Conservation (phyloP, 2,888 invertebrate genomes). For the Sinodicranocentrus sp. region DNA sequence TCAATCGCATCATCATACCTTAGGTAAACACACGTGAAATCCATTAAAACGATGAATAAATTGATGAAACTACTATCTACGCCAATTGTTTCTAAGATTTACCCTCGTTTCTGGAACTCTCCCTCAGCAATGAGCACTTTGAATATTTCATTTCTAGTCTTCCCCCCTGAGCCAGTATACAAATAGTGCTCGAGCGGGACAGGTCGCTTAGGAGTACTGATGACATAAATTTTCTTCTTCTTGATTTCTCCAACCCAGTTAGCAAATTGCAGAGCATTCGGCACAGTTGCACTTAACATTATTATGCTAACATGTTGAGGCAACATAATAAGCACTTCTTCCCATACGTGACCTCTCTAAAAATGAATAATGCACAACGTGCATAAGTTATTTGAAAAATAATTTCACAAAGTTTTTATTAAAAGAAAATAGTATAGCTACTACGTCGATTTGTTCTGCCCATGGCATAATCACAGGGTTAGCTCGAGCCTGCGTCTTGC, state of each 20-base stretch:
- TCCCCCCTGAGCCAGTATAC: conserved; percentile 89
- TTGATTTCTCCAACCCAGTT: conserved; percentile 94
- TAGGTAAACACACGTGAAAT: too few relatives aligned
- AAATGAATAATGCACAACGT: conserved; percentile 1
- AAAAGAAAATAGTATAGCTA: too few relatives aligned
- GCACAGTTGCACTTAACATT: conserved; percentile 98
- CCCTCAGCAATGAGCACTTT: conserved; percentile 88
- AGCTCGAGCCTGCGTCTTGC: conserved; percentile 79
- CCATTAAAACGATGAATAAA: too few relatives aligned
- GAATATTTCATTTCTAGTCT: conserved; percentile 84
- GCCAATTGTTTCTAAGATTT: conserved; percentile 77
- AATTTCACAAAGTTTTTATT: too few relatives aligned
- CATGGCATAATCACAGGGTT: conserved; percentile 84
- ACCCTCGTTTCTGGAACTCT: conserved; percentile 85
- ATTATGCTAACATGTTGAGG: conserved; percentile 97
- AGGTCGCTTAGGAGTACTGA: conserved; percentile 94
- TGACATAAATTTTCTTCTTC: conserved; percentile 92
- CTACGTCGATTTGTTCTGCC: conserved; percentile 94
- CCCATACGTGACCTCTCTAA: conserved; percentile 98
- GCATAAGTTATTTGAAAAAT: too few relatives aligned
- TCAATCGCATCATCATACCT: conserved; percentile 74
- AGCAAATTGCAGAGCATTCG: conserved; percentile 97
- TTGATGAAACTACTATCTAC: too few relatives aligned
- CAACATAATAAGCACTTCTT: conserved; percentile 96
- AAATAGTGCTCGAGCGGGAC: conserved; percentile 97